These are phyloP conservation scores for Monodelphis domestica DNA, from an alignment of 2,797 vertebrate genomes.

Conservation along the genomic window DNA sequence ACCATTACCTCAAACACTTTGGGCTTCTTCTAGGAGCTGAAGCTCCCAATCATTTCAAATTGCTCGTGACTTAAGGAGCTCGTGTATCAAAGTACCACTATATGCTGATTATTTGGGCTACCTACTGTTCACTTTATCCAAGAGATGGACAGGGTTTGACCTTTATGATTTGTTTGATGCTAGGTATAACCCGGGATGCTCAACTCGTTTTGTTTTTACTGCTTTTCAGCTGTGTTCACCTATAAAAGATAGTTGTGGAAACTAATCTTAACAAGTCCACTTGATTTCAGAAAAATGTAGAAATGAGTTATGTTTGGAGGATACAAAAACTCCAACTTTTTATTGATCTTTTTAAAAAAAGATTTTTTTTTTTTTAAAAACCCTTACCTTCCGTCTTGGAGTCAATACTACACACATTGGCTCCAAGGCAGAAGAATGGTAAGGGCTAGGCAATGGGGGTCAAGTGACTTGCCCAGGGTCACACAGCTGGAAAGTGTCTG, in stretches of 20 bases:
- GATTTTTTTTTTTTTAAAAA: too few species aligned
- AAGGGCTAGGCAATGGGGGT: too few species aligned
- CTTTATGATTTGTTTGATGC: constrained; percentile 13
- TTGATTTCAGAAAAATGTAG: background rate
- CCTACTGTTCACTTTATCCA: constrained; percentile 1
- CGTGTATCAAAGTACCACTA: too few species aligned
- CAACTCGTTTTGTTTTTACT: constrained; percentile 45
- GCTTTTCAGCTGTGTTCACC: background rate
- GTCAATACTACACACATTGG: too few species aligned
- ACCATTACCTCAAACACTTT: too few species aligned
- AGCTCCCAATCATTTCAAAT: too few species aligned
- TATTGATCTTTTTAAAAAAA: background rate
- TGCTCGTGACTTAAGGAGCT: too few species aligned
- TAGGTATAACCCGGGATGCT: constrained; percentile 22
- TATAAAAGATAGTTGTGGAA: background rate
- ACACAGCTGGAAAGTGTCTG: too few species aligned
- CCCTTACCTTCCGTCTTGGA: too few species aligned
- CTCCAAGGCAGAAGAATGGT: too few species aligned
- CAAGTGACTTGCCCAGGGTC: too few species aligned
- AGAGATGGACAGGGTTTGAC: background rate
- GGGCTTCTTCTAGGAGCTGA: too few species aligned
- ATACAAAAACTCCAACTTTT: background rate
- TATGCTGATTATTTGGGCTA: background rate
- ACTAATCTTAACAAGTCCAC: background rate
- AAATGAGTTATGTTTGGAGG: background rate